A percentile compares a stretch with the other conserved stretches of the same genome.
These are phyloP conservation scores for Merops nubicus DNA, from an alignment of 2,113 vertebrate species.

Conservation along the genomic window DNA sequence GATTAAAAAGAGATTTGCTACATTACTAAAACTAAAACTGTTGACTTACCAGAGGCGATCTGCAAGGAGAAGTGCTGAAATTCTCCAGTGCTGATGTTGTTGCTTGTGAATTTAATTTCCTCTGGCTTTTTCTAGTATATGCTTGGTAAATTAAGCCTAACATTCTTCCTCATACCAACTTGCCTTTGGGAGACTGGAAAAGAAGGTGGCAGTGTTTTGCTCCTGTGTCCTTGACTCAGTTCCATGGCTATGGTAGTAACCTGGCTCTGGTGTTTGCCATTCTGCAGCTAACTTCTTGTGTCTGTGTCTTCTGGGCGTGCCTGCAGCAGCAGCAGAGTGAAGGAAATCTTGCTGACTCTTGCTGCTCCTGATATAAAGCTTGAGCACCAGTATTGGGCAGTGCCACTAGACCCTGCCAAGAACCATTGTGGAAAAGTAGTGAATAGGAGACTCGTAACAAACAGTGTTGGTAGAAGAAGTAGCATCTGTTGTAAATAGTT, in stretches of 20 bases:
- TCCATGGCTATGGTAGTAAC: not conserved
- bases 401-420: not conserved
- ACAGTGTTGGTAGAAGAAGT: not conserved
- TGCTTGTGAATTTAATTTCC: not conserved
- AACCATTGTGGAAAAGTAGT: not conserved
- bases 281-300: not conserved
- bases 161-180: not conserved
- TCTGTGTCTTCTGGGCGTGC: not conserved
- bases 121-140: not conserved
- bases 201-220: not conserved
- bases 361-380: not conserved
- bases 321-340: not conserved
- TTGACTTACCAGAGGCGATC: not conserved
- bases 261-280: not conserved
- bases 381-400: fast-evolving
- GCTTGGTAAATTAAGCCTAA: not conserved
- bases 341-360: not conserved
- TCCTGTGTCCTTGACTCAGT: not conserved
- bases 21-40: not conserved
- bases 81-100: not conserved
- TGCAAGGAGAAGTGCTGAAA: not conserved
- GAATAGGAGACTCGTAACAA: not conserved
- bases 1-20: not conserved
- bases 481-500: not conserved
- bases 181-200: not conserved